Percentiles rank a stretch among this genome's conserved stretches.
Evolutionary conservation across 2,113 vertebrate species (phyloP).

Genomic region (Motacilla alba): DNA sequence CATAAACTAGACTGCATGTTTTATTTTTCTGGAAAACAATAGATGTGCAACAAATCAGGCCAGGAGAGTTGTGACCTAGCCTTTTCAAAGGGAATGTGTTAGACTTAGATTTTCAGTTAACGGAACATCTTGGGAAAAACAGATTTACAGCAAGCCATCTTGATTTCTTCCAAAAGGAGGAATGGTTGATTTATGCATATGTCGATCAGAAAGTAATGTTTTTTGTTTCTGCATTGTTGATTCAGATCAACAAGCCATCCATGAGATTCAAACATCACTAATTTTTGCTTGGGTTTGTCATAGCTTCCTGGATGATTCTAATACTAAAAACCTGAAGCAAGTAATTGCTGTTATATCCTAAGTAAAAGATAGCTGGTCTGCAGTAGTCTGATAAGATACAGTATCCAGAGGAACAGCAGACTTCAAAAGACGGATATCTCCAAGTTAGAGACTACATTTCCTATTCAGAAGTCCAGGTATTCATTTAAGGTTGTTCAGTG

Average conservation of each 20-base stretch:
- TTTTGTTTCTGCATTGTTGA: not conserved
- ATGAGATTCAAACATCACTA: not conserved
- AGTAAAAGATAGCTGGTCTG: not conserved
- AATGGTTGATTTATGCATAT: not conserved
- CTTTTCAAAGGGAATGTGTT: not conserved
- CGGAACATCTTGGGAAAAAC: not conserved
- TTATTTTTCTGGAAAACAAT: not conserved
- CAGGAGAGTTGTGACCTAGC: not conserved
- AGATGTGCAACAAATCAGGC: not conserved
- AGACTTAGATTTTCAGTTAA: not conserved
- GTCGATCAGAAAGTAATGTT: not conserved
- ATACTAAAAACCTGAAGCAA: not conserved
- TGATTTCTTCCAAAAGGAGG: not conserved
- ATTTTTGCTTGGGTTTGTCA: not conserved
- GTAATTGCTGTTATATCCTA: not conserved
- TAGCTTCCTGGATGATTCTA: not conserved
- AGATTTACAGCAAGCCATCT: not conserved
- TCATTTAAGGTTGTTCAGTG: not conserved
- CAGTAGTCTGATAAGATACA: not conserved
- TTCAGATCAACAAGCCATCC: not conserved
- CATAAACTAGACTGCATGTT: not conserved
- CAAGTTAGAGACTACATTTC: not conserved
- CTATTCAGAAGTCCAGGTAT: not conserved
- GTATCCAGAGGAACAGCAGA: not conserved
- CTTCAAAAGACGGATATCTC: not conserved